phyloP scores from a whole-genome alignment of 1,140 invertebrate genomes.

The Pygmarrhopalites habei region DNA sequence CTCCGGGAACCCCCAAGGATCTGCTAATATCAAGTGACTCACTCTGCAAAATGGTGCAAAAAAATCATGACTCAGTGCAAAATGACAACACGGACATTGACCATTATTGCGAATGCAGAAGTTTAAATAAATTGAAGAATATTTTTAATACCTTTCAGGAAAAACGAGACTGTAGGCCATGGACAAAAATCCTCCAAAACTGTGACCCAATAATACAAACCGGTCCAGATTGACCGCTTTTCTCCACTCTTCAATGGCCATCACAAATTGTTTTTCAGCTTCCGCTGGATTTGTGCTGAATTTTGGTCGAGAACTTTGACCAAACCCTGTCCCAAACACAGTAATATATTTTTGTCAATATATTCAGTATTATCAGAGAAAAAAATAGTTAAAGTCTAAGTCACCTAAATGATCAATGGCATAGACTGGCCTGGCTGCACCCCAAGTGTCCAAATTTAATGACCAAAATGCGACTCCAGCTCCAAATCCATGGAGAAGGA shows the following conservation, averaged over 20 bases:
- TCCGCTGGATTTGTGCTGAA: constrained; percentile 71
- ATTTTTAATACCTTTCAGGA: constrained; percentile 55
- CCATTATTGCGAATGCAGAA: neutral
- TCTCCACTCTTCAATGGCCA: constrained; percentile 91
- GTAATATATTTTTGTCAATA: neutral
- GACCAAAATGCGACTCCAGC: constrained; percentile 87
- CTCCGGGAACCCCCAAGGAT: constrained; percentile 97
- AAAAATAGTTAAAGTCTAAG: neutral
- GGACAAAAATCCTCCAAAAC: constrained; percentile 88
- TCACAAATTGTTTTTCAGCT: constrained; percentile 81
- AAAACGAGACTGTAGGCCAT: constrained; percentile 78
- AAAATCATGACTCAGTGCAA: neutral
- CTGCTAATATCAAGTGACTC: constrained; percentile 82
- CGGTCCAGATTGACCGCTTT: constrained; percentile 78
- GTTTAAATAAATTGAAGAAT: neutral
- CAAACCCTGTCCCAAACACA: constrained; percentile 64
- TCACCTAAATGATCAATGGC: constrained; percentile 83
- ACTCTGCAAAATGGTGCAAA: constrained; percentile 50
- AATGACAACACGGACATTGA: neutral
- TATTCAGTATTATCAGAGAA: neutral
- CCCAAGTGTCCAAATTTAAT: constrained; percentile 73
- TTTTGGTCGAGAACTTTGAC: constrained; percentile 76
- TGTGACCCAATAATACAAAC: constrained; percentile 88
- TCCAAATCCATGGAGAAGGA: constrained; percentile 86
- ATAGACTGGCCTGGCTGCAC: constrained; percentile 70